A percentile compares a stretch with the other conserved stretches of the same genome.
These are phyloP conservation scores for Atta cephalotes DNA, from an alignment of 1,140 invertebrate genomes.

Conservation along the genomic window DNA sequence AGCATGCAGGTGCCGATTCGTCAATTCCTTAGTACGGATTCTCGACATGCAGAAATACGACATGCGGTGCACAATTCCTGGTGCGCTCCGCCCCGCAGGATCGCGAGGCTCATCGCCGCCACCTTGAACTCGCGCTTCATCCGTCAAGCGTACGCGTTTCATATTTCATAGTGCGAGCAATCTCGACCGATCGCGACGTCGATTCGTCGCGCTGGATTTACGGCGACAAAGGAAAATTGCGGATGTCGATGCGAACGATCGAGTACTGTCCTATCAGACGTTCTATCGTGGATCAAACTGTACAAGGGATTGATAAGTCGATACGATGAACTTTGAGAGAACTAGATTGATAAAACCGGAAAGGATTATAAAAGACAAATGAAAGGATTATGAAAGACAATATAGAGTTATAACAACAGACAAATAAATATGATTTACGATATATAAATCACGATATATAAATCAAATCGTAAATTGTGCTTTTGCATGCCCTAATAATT, in stretches of 20 bases:
- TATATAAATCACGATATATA: neutral
- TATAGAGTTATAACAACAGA: neutral
- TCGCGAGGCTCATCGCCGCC: slow-evolving; percentile 25
- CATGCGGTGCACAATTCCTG: slow-evolving; percentile 72
- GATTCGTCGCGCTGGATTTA: slow-evolving; percentile 45
- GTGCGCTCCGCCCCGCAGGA: slow-evolving; percentile 58
- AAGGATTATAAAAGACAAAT: neutral
- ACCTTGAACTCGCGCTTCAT: slow-evolving; percentile 47
- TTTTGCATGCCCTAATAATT: neutral
- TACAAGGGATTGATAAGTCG: slow-evolving; percentile 7
- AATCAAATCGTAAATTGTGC: neutral
- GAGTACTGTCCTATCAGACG: neutral
- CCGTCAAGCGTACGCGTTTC: slow-evolving; percentile 46
- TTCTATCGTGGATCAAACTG: neutral
- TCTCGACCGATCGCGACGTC: slow-evolving; percentile 48
- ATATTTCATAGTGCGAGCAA: slow-evolving; percentile 41
- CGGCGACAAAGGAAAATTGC: slow-evolving; percentile 44
- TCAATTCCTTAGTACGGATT: slow-evolving; percentile 37
- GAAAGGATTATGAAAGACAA: neutral
- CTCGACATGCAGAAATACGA: slow-evolving; percentile 66
- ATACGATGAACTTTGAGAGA: neutral
- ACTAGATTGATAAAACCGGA: neutral
- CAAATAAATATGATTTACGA: neutral
- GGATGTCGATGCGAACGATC: slow-evolving; percentile 24
- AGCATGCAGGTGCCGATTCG: slow-evolving; percentile 62